Conservation (phyloP, 2,113 vertebrate genomes). For the Capreolus pygargus region DNA sequence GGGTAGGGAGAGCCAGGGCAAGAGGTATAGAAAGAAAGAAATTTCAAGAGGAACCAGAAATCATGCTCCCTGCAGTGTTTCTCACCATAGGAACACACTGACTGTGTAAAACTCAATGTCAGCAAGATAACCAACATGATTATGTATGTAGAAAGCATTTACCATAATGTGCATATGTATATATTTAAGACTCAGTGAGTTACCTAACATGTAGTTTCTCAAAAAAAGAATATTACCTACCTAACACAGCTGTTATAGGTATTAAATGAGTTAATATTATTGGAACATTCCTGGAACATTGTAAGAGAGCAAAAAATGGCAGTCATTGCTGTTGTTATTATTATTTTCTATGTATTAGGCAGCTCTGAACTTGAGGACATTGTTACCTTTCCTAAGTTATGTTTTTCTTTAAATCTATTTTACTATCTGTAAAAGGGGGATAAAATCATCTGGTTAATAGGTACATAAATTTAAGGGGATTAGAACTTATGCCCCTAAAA, state of each 20-base stretch:
- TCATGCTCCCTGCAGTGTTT: not conserved
- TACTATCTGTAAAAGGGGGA: not conserved
- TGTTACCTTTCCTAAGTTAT: not conserved
- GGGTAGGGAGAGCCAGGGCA: not conserved
- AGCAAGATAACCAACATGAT: not conserved
- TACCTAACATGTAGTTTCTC: not conserved
- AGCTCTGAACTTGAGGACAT: not conserved
- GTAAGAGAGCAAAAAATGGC: not conserved
- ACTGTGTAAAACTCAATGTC: not conserved
- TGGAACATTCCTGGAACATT: not conserved
- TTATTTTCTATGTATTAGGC: not conserved
- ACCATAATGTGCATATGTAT: not conserved
- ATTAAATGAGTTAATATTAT: not conserved
- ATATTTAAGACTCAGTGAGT: not conserved
- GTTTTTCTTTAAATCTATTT: not conserved
- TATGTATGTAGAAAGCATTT: not conserved
- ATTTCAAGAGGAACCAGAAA: not conserved
- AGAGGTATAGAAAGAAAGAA: not conserved
- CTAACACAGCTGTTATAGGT: not conserved
- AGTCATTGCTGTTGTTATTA: not conserved
- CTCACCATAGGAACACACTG: not conserved
- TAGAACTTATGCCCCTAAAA: not conserved
- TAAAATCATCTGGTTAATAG: not conserved
- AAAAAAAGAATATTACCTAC: not conserved
- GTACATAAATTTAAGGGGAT: not conserved